Evolutionary conservation across 1,140 invertebrate genomes (phyloP).

Genomic region (Drosophila ambigua): DNA sequence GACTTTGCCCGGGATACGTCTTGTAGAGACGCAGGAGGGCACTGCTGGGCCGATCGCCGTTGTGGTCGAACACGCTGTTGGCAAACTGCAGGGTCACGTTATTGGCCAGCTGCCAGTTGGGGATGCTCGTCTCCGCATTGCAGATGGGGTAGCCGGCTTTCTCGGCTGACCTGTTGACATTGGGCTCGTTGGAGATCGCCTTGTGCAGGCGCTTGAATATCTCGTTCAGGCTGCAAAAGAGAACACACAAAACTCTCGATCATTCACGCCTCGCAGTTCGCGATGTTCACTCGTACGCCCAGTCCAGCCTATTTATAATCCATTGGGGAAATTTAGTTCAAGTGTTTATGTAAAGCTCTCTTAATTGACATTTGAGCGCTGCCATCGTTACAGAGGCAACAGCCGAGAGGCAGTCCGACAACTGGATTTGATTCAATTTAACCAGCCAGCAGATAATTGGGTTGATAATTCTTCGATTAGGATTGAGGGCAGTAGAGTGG

Average conservation of each 20-base stretch:
- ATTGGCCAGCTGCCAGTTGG: conserved; percentile 59
- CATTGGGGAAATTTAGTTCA: conserved; percentile 52
- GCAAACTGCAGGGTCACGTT: conserved; percentile 75
- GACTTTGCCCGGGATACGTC: conserved; percentile 58
- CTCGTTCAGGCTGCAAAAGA: conserved; percentile 64
- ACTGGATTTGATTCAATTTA: conserved; percentile 71
- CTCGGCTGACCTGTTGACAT: conserved; percentile 36
- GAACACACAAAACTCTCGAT: background rate
- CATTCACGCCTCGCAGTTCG: too few species aligned
- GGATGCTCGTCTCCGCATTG: conserved; percentile 59
- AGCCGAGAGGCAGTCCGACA: background rate
- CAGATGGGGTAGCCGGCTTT: conserved; percentile 78
- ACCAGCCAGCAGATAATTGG: conserved; percentile 9
- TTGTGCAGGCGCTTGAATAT: conserved; percentile 50
- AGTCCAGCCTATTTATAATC: conserved; percentile 4
- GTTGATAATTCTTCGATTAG: too few species aligned
- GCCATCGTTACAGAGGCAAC: conserved; percentile 46
- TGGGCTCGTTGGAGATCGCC: conserved; percentile 59
- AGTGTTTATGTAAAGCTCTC: conserved; percentile 75
- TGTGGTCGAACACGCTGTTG: conserved; percentile 57
- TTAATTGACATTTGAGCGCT: conserved; percentile 75
- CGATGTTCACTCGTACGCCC: conserved; percentile 18
- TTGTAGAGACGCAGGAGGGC: conserved; percentile 76
- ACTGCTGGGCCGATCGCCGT: conserved; percentile 55
- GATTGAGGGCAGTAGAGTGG: too few species aligned